A percentile compares a stretch with the other conserved stretches of the same genome.
phyloP scores from a whole-genome alignment of 2,888 invertebrate genomes.

The Hyposoter didymator region DNA sequence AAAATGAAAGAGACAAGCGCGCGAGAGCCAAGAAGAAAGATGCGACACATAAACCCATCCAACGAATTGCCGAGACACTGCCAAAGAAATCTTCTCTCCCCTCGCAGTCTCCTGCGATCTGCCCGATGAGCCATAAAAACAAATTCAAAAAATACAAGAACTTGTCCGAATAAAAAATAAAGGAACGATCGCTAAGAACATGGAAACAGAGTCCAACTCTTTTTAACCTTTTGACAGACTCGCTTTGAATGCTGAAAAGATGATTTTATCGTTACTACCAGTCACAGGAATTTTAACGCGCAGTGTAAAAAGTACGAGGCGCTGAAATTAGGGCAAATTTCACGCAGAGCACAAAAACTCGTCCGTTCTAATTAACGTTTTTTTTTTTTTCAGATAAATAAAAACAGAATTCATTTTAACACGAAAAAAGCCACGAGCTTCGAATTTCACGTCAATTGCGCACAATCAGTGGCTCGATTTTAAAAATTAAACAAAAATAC shows the following conservation, averaged over 20 bases:
- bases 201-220: not conserved
- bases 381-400: not conserved
- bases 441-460: too few species aligned
- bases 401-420: not conserved
- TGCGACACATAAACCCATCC: slow-evolving; percentile 51
- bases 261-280: not conserved
- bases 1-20: slow-evolving; percentile 20
- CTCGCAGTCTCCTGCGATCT: slow-evolving; percentile 2
- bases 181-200: not conserved
- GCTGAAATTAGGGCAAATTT: not conserved
- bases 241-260: not conserved
- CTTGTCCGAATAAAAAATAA: not conserved
- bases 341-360: not conserved
- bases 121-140: slow-evolving; percentile 9
- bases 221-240: not conserved
- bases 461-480: too few species aligned
- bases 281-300: not conserved
- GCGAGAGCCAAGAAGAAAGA: slow-evolving; percentile 36
- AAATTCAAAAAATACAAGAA: not conserved
- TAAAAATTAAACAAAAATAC: too few species aligned
- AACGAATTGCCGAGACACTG: slow-evolving; percentile 45
- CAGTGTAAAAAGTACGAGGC: not conserved
- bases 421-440: too few species aligned
- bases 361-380: not conserved
- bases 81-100: slow-evolving; percentile 10